Percentiles rank a stretch among this genome's conserved stretches.
phyloP scores from a whole-genome alignment of 2,113 vertebrate species.

The Corydoras sp. region DNA sequence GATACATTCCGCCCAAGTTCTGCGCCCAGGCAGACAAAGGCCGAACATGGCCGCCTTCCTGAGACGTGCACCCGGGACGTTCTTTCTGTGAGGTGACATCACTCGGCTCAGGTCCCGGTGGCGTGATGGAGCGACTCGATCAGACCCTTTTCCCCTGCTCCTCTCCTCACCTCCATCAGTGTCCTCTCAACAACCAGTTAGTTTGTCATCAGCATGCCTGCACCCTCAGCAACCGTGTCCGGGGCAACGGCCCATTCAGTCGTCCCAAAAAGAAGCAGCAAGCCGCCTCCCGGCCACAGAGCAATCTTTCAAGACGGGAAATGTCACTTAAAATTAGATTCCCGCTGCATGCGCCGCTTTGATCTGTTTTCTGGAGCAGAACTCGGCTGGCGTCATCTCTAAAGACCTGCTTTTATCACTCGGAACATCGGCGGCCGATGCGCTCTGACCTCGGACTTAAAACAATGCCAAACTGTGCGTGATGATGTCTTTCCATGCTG shows the following conservation, averaged over 20 bases:
- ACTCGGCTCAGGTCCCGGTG: no score
- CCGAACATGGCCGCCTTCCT: no score
- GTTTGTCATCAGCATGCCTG: conserved; percentile 48
- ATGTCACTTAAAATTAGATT: conserved; percentile 71
- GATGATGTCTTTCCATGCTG: conserved; percentile 6
- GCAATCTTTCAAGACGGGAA: conserved; percentile 61
- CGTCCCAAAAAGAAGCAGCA: conserved; percentile 28
- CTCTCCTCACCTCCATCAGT: no score
- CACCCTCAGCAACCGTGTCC: conserved; percentile 46
- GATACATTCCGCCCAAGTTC: no score
- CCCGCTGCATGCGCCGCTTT: conserved; percentile 59
- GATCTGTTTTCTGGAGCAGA: conserved; percentile 54
- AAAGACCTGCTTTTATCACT: conserved; percentile 37
- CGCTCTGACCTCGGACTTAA: not conserved
- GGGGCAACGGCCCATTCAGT: conserved; percentile 45
- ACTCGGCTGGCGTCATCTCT: conserved; percentile 46
- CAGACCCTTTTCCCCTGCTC: no score
- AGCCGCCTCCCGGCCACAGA: conserved; percentile 38
- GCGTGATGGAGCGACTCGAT: no score
- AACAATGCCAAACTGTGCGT: not conserved
- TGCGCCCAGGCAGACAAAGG: no score
- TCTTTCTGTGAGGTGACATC: no score
- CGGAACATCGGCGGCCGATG: no score
- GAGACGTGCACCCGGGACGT: no score
- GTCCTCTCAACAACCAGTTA: conserved; percentile 50